Conservation (phyloP, 2,797 vertebrate species). For the Sylvilagus floridanus region DNA sequence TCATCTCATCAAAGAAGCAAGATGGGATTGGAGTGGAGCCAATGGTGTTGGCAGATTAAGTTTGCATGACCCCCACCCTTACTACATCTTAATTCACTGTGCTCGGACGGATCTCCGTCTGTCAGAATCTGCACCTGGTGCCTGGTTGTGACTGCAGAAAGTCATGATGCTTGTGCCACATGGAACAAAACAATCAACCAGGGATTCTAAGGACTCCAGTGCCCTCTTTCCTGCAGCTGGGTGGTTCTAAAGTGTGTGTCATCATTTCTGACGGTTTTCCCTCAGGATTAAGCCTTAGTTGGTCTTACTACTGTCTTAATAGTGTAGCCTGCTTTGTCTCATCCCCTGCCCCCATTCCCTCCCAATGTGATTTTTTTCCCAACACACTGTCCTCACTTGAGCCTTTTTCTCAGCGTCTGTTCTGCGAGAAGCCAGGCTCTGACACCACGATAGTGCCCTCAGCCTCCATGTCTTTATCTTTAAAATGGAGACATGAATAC, state of each 20-base stretch:
- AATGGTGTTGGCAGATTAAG: too few species aligned
- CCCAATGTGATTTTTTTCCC: background rate
- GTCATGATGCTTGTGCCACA: background rate
- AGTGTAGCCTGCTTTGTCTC: too few species aligned
- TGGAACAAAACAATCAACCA: background rate
- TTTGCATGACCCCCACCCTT: too few species aligned
- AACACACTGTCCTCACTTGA: background rate
- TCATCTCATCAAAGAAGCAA: too few species aligned
- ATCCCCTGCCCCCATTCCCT: background rate
- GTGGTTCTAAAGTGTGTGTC: background rate
- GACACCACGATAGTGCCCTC: background rate
- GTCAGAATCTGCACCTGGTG: too few species aligned
- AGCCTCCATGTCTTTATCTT: background rate
- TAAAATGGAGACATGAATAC: background rate
- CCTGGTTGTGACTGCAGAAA: background rate
- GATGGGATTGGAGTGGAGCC: too few species aligned
- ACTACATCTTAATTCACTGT: too few species aligned
- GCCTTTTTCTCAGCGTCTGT: background rate
- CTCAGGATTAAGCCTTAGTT: background rate
- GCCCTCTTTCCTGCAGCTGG: background rate
- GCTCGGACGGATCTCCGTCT: too few species aligned
- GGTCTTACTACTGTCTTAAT: too few species aligned
- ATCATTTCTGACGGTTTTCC: background rate
- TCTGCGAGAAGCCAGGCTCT: too few species aligned
- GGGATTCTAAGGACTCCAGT: background rate